Conservation (phyloP, 2,888 invertebrate species). For the Ischnura elegans region DNA sequence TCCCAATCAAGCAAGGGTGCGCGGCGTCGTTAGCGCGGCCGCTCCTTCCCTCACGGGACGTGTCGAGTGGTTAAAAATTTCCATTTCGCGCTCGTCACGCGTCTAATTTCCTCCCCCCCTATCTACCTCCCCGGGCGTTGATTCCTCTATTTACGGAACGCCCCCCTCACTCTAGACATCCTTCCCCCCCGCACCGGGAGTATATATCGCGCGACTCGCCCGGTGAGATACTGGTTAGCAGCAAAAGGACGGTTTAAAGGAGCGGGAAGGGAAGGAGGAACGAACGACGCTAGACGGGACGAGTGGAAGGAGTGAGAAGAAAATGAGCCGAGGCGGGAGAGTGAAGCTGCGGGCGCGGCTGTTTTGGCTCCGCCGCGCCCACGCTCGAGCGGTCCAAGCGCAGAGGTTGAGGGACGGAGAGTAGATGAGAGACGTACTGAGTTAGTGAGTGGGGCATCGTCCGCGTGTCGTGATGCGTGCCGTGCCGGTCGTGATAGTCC, state of each 20-base stretch:
- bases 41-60: background rate
- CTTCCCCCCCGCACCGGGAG: no score
- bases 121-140: background rate
- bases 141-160: slow-evolving; percentile 32
- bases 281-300: background rate
- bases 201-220: slow-evolving; percentile 23
- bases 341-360: slow-evolving; percentile 1
- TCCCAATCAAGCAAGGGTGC: background rate
- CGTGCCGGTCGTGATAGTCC: background rate
- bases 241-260: background rate
- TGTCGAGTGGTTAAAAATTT: background rate
- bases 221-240: slow-evolving; percentile 1
- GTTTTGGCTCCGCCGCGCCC: slow-evolving; percentile 26
- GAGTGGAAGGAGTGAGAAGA: background rate
- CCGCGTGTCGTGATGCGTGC: background rate
- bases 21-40: background rate
- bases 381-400: background rate
- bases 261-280: background rate
- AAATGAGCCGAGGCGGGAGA: background rate
- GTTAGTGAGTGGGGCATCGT: background rate
- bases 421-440: background rate
- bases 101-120: background rate
- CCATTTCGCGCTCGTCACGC: slow-evolving; percentile 26
- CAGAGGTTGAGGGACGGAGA: background rate
- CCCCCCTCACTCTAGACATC: background rate